Percentiles rank a stretch among this genome's conserved stretches.
phyloP scores from a whole-genome alignment of 2,113 vertebrate genomes.

The Serilophus lunatus region DNA sequence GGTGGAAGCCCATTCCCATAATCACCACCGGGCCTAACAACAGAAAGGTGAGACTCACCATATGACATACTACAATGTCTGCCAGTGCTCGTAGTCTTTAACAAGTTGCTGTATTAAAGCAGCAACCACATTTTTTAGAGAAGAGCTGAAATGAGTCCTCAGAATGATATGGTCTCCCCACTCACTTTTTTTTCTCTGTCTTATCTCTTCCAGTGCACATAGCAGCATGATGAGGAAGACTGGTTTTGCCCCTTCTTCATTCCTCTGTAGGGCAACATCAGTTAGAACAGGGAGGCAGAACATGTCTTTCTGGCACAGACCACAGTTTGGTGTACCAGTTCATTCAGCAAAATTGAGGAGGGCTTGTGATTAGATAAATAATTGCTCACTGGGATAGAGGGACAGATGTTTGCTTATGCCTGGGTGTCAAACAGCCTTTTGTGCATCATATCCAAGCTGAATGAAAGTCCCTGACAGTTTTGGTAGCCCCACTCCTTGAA shows the following conservation, averaged over 20 bases:
- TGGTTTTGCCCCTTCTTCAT: background rate
- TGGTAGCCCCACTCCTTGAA: background rate
- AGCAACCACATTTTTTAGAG: background rate
- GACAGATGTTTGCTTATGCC: background rate
- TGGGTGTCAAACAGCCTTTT: background rate
- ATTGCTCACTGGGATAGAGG: background rate
- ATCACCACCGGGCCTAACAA: background rate
- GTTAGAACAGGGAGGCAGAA: background rate
- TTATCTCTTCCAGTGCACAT: background rate
- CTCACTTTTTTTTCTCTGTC: background rate
- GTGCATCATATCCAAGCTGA: background rate
- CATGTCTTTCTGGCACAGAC: background rate
- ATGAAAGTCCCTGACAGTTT: background rate
- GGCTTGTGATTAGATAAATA: background rate
- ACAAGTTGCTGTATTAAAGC: background rate
- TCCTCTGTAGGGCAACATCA: background rate
- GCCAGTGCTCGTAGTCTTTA: background rate
- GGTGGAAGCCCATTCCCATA: background rate
- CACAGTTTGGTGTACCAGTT: fast-evolving
- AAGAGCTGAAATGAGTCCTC: background rate
- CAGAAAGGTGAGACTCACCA: background rate
- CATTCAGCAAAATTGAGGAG: background rate
- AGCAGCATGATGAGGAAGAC: fast-evolving
- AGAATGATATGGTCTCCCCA: background rate
- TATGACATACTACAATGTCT: background rate